A percentile compares a stretch with the other conserved stretches of the same genome.
These are phyloP conservation scores for Tiaroga cobitis DNA, from an alignment of 2,797 vertebrate species.

Conservation along the genomic window DNA sequence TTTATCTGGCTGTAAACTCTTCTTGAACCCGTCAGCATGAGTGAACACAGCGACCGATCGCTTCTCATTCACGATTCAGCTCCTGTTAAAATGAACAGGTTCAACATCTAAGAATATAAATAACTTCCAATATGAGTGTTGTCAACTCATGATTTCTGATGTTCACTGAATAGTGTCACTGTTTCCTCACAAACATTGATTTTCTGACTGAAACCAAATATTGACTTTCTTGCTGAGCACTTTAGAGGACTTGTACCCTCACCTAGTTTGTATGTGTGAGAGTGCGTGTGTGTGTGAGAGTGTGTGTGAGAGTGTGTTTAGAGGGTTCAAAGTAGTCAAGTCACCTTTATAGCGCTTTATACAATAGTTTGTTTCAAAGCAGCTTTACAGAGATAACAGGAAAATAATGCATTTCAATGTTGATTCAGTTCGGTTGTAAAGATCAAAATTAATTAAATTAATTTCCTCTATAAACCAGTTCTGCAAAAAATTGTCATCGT, in stretches of 20 bases:
- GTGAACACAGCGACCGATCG: slow-evolving; percentile 37
- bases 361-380: too few species aligned
- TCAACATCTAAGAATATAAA: neutral
- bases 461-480: too few species aligned
- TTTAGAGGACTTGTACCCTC: neutral
- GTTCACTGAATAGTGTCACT: neutral
- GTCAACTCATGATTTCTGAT: too few species aligned
- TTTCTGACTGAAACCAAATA: neutral
- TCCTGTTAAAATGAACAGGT: neutral
- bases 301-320: too few species aligned
- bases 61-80: neutral
- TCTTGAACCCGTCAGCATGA: slow-evolving; percentile 69
- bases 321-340: neutral
- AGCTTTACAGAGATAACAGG: too few species aligned
- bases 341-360: too few species aligned
- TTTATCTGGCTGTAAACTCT: slow-evolving; percentile 69
- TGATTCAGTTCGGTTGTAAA: too few species aligned
- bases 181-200: neutral
- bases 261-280: neutral
- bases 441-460: too few species aligned
- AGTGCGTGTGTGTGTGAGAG: neutral
- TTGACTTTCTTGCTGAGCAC: neutral
- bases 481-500: too few species aligned
- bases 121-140: too few species aligned
- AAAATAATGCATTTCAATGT: too few species aligned